These are phyloP conservation scores for Mythimna ferrago DNA, from an alignment of 2,888 invertebrate genomes.

Conservation along the genomic window DNA sequence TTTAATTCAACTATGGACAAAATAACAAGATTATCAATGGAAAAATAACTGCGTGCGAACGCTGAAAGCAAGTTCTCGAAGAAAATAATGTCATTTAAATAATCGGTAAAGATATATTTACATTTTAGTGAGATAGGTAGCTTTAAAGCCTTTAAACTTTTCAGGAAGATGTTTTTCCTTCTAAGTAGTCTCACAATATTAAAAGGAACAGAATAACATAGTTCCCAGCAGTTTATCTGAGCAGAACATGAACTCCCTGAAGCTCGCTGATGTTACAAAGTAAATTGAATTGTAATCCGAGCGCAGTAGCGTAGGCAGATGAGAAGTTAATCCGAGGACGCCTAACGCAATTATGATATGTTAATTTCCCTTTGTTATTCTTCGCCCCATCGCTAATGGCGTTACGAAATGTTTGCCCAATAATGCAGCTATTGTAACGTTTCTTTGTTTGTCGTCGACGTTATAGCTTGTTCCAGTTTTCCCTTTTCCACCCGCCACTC, in stretches of 20 bases:
- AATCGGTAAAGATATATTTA: background rate
- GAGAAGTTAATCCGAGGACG: constrained; percentile 76
- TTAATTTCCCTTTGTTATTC: constrained; percentile 76
- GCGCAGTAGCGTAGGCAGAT: constrained; percentile 71
- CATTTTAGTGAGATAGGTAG: constrained; percentile 17
- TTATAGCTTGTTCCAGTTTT: constrained; percentile 35
- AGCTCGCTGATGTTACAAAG: constrained; percentile 60
- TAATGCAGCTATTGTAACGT: constrained; percentile 39
- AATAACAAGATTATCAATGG: background rate
- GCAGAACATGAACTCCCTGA: constrained; percentile 51
- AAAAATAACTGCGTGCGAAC: background rate
- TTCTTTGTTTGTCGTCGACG: constrained; percentile 44
- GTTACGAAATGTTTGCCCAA: constrained; percentile 66
- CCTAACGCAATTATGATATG: constrained; percentile 78
- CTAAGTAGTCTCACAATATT: constrained; percentile 23
- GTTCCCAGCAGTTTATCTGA: constrained; percentile 47
- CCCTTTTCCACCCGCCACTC: constrained; percentile 33
- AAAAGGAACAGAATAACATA: constrained; percentile 33
- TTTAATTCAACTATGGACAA: background rate
- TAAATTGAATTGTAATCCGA: constrained; percentile 78
- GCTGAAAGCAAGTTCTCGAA: background rate
- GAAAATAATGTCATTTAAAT: constrained; percentile 19
- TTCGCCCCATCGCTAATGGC: constrained; percentile 63
- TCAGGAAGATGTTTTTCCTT: constrained; percentile 15
- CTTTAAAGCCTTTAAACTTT: constrained; percentile 32